phyloP scores from a whole-genome alignment of 2,888 invertebrate species.

The Pandemis heparana region DNA sequence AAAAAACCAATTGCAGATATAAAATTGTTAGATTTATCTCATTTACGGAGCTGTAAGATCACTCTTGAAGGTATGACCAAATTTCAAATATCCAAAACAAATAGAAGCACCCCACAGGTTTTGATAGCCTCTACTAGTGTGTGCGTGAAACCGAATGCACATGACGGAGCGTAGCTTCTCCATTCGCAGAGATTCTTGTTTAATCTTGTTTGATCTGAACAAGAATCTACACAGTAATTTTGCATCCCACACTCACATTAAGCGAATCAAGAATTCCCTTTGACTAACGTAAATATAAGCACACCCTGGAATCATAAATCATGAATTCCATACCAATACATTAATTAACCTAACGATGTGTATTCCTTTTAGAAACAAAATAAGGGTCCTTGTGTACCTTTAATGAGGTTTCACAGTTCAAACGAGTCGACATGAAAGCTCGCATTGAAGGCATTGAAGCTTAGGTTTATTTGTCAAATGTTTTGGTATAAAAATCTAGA shows the following conservation, averaged over 20 bases:
- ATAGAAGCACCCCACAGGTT: too few relatives aligned
- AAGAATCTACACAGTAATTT: not conserved
- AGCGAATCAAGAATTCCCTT: not conserved
- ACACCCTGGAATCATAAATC: not conserved
- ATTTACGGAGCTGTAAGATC: too few relatives aligned
- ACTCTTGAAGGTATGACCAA: too few relatives aligned
- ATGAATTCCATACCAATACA: constrained; percentile 2
- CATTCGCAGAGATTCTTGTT: too few relatives aligned
- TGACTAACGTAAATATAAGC: not conserved
- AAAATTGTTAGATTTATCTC: too few relatives aligned
- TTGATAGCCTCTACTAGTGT: too few relatives aligned
- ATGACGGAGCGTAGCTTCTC: too few relatives aligned
- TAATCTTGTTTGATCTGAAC: too few relatives aligned
- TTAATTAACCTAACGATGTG: not conserved
- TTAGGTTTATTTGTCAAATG: not conserved
- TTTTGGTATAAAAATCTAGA: too few relatives aligned
- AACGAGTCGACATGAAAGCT: not conserved
- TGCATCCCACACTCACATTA: not conserved
- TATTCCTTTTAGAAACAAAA: constrained; percentile 12
- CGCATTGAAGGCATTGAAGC: not conserved
- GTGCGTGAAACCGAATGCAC: too few relatives aligned
- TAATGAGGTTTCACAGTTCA: constrained; percentile 12
- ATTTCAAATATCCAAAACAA: not conserved
- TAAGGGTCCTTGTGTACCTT: not conserved
- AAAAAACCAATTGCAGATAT: too few relatives aligned